Evolutionary conservation across 2,113 vertebrate species (phyloP), one percentile per base, ranked within the genome.

Genomic region (Tenrec ecaudatus): DNA sequence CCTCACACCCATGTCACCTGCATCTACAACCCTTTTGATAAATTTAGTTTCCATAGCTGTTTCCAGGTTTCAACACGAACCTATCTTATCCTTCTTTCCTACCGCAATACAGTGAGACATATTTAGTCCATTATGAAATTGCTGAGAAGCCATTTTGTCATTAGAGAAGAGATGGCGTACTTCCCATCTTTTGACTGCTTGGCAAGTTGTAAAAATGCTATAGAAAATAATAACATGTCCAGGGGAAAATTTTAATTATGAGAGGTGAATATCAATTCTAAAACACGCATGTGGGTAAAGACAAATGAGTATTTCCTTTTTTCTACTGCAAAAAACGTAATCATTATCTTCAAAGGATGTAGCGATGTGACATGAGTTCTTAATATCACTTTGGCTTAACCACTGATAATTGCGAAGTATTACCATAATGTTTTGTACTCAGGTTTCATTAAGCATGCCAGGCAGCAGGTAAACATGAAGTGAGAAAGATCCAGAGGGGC

Each of bases 141-240:
- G 60, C 29, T 77, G 71, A 91, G 79, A 62, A 90, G 66, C 40
- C 31, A 60, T 38, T 88, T 64, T 82, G 2, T 82, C 40, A 69
- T 88, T 82, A 66, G 2, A 84, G 36, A 16, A 84, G 4, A 92
- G 25, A 92, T 11, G 29, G 6, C 38, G 33, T 66, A 53, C 90
- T 83, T 85, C 33, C 66, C 60, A 91, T 38, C 58, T 86, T 53
- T 95, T 47, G 15, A 89, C 23, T 84, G 82, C 53, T 84, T 78
- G 58, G n/a, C 9, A 58, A 31, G 2, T 86, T 31, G 14, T 78
- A 69, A 93, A 94, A 91, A 60, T 10, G 22, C 81, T 31, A 4
- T 82, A 78, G 76, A 15, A 68, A 77, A 47, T 38, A 3, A 82
- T 29, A 87, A 43, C 31, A 81, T 73, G 90, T 71, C 76, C 53